Evolutionary conservation across 2,113 vertebrate species (phyloP).

Genomic region (Baryphthengus martii): DNA sequence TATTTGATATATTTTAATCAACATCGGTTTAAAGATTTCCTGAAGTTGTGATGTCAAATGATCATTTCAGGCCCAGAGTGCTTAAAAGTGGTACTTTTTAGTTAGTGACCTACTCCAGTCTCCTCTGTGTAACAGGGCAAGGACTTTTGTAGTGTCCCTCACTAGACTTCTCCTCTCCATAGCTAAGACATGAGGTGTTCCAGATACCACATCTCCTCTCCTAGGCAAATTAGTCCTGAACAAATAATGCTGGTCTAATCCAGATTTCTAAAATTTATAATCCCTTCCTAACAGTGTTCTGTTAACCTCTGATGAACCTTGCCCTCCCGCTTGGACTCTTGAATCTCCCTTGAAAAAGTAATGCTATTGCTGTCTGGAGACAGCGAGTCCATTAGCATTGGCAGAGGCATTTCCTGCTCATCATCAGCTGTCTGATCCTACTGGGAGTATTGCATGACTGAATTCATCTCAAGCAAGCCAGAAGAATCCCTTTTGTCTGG

Average conservation of each 20-base stretch:
- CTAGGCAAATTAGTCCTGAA: neutral
- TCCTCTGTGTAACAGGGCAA: neutral
- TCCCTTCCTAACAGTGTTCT: neutral
- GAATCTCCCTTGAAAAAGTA: neutral
- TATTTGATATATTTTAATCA: neutral
- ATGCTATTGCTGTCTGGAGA: neutral
- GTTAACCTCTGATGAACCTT: neutral
- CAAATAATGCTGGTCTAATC: neutral
- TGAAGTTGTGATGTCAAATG: neutral
- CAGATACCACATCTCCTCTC: neutral
- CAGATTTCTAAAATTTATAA: neutral
- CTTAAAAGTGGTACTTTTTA: neutral
- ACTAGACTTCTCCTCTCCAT: neutral
- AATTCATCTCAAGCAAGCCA: neutral
- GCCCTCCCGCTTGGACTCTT: neutral
- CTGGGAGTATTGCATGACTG: neutral
- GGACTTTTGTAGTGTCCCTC: neutral
- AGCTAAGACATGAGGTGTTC: neutral
- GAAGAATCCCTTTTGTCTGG: neutral
- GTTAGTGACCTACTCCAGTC: neutral
- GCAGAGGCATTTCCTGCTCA: neutral
- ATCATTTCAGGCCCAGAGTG: neutral
- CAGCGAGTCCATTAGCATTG: rapidly evolving
- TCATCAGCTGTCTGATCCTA: neutral
- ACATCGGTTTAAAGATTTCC: neutral